Evolutionary conservation across 2,113 vertebrate species (phyloP).

Genomic region (Cygnus buccinator): DNA sequence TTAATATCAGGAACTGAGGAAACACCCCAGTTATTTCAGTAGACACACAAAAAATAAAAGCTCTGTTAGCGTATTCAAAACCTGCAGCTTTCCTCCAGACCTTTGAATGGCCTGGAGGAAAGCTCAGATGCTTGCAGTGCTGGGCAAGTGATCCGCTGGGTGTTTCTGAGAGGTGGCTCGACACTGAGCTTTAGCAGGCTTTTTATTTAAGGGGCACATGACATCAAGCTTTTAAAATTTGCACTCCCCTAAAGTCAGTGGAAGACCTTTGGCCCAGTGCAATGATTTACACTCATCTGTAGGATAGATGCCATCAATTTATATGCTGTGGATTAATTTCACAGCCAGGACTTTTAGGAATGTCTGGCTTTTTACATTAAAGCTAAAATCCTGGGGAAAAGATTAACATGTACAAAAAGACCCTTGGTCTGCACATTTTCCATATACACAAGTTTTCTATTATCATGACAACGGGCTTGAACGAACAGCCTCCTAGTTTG

Average conservation of each 20-base stretch:
- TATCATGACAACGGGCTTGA: not conserved
- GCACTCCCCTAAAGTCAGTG: not conserved
- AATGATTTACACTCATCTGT: not conserved
- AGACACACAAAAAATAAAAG: not conserved
- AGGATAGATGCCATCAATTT: not conserved
- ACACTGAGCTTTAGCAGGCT: not conserved
- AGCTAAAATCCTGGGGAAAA: not conserved
- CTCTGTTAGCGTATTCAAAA: not conserved
- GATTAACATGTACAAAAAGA: not conserved
- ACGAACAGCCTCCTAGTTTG: not conserved
- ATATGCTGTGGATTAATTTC: not conserved
- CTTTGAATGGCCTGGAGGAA: not conserved
- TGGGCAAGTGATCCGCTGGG: accelerated
- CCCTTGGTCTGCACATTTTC: not conserved
- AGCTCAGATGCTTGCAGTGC: not conserved
- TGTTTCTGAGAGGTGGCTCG: not conserved
- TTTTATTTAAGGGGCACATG: not conserved
- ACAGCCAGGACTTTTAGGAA: not conserved
- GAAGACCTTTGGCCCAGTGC: not conserved
- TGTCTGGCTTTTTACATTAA: not conserved
- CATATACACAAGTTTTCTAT: not conserved
- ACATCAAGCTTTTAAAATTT: not conserved
- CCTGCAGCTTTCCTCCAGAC: not conserved
- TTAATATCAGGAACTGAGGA: not conserved
- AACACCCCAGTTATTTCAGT: not conserved